Evolutionary conservation across 1,140 invertebrate species (phyloP).

Genomic region (Drosophila tani): DNA sequence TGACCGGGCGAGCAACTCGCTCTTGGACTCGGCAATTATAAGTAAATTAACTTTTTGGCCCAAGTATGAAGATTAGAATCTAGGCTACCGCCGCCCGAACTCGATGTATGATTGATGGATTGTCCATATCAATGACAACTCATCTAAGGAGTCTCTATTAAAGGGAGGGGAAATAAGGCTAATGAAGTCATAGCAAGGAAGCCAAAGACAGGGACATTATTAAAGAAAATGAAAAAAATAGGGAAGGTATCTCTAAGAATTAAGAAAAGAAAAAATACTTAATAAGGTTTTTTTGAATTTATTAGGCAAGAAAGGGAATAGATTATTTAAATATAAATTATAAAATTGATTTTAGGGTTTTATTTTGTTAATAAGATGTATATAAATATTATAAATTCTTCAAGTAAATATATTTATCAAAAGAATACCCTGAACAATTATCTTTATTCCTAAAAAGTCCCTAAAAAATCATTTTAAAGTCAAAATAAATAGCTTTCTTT

Average conservation of each 20-base stretch:
- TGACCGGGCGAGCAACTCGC: conserved; percentile 36
- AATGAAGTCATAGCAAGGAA: conserved; percentile 48
- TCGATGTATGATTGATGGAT: conserved; percentile 79
- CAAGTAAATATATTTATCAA: no score
- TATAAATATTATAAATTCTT: not conserved
- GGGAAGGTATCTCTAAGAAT: no score
- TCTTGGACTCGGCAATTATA: conserved; percentile 77
- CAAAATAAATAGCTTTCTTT: not conserved
- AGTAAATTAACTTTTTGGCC: conserved; percentile 84
- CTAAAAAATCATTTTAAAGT: not conserved
- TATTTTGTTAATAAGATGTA: not conserved
- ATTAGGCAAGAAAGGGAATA: not conserved
- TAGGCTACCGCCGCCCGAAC: conserved; percentile 45
- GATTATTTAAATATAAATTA: not conserved
- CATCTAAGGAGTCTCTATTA: conserved; percentile 28
- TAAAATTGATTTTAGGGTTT: not conserved
- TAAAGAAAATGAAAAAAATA: not conserved
- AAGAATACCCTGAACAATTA: not conserved
- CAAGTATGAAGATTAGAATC: conserved; percentile 68
- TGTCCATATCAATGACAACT: conserved; percentile 74
- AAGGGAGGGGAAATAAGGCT: conserved; percentile 9
- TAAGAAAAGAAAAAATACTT: no score
- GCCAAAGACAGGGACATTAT: conserved; percentile 14
- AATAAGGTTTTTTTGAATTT: not conserved
- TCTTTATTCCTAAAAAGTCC: not conserved